These are phyloP conservation scores for Acropternis orthonyx DNA, from an alignment of 2,797 vertebrate genomes.

Conservation along the genomic window DNA sequence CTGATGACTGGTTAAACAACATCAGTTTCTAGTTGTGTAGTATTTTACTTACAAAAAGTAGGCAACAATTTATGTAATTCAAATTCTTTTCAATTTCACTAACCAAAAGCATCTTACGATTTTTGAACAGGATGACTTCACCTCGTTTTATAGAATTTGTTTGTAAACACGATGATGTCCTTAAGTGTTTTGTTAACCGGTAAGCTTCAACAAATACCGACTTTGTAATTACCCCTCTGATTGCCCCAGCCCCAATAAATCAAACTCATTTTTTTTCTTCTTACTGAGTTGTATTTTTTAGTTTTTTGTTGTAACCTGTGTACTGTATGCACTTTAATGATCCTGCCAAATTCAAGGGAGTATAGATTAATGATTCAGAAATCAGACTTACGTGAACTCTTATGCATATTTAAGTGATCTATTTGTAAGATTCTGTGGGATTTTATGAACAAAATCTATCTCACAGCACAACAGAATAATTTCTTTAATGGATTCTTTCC, in stretches of 20 bases:
- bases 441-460: not conserved
- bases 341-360: not conserved
- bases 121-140: conserved; percentile 89
- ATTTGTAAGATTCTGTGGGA: not conserved
- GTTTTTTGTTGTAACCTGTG: not conserved
- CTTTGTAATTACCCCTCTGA: not conserved
- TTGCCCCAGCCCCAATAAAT: not conserved
- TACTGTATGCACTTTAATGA: not conserved
- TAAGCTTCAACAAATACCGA: conserved; percentile 57
- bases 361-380: not conserved
- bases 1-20: not conserved
- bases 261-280: not conserved
- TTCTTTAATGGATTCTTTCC: not conserved
- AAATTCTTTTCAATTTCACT: not conserved
- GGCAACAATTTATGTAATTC: not conserved
- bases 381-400: not conserved
- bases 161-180: conserved; percentile 95
- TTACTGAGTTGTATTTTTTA: not conserved
- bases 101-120: not conserved
- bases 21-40: not conserved
- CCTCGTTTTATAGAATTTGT: conserved; percentile 98
- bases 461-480: not conserved
- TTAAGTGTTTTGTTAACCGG: conserved; percentile 98
- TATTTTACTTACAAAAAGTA: not conserved
- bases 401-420: not conserved